These are phyloP conservation scores for Chaitophorus viminalis DNA, from an alignment of 2,888 invertebrate species.

Conservation along the genomic window DNA sequence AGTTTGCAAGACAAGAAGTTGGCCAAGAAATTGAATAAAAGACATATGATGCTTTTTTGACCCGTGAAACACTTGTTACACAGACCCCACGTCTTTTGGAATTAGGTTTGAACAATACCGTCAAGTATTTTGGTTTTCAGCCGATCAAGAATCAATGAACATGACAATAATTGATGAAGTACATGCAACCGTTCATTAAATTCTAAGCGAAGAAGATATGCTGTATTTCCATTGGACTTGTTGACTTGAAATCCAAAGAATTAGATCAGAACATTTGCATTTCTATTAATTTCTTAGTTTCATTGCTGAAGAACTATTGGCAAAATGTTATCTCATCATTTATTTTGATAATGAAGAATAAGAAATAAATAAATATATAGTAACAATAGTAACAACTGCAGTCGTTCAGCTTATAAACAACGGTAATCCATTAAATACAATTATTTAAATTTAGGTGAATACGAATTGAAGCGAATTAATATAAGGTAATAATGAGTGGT, in stretches of 20 bases:
- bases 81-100: constrained; percentile 98
- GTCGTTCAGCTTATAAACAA: too few species aligned
- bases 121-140: constrained; percentile 98
- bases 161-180: constrained; percentile 98
- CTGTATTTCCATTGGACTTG: constrained; percentile 98
- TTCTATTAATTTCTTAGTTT: constrained; percentile 98
- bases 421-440: too few species aligned
- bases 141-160: constrained; percentile 96
- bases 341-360: too few species aligned
- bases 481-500: too few species aligned
- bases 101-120: constrained; percentile 99
- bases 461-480: too few species aligned
- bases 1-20: constrained; percentile 98
- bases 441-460: too few species aligned
- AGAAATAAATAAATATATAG: too few species aligned
- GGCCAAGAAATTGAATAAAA: constrained; percentile 94
- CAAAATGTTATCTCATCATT: constrained; percentile 99
- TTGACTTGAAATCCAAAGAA: constrained; percentile 95
- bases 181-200: constrained; percentile 98
- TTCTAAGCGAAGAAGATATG: constrained; percentile 98
- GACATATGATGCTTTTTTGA: constrained; percentile 98
- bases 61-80: constrained; percentile 98
- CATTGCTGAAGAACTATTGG: constrained; percentile 99
- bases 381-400: too few species aligned
- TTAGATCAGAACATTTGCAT: constrained; percentile 96